These are phyloP conservation scores for Trichogramma dendrolimi DNA, from an alignment of 2,888 invertebrate genomes.

Conservation along the genomic window DNA sequence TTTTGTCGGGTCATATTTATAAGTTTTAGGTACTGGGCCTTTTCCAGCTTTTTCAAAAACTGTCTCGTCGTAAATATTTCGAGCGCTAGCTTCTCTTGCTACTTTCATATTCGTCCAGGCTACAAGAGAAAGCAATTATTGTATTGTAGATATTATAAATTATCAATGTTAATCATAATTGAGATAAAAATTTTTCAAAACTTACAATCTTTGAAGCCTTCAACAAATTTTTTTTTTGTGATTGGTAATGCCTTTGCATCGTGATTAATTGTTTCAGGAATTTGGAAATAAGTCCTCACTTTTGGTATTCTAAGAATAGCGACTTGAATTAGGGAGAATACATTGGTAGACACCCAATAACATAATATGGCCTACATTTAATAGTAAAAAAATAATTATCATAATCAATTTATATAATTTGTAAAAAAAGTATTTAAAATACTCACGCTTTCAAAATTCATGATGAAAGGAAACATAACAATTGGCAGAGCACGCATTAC, in stretches of 20 bases:
- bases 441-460: conserved; percentile 77
- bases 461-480: conserved; percentile 76
- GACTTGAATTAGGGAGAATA: conserved; percentile 79
- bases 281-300: conserved; percentile 72
- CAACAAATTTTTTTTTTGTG: conserved; percentile 65
- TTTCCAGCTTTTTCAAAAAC: conserved; percentile 80
- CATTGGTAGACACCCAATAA: conserved; percentile 87
- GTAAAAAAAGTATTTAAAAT: conserved; percentile 9
- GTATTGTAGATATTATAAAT: conserved; percentile 10
- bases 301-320: conserved; percentile 69
- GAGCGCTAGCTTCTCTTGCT: conserved; percentile 70
- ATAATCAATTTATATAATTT: conserved; percentile 6
- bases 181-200: conserved; percentile 12
- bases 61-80: conserved; percentile 71
- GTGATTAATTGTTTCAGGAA: conserved; percentile 61
- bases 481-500: conserved; percentile 73
- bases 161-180: background rate
- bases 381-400: conserved; percentile 18
- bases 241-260: conserved; percentile 50
- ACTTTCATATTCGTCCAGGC: conserved; percentile 81
- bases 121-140: conserved; percentile 41
- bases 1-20: conserved; percentile 72
- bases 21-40: conserved; percentile 84
- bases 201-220: conserved; percentile 76
- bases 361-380: conserved; percentile 67